Conservation (phyloP, 2,888 invertebrate species). For the Eurois occulta region DNA sequence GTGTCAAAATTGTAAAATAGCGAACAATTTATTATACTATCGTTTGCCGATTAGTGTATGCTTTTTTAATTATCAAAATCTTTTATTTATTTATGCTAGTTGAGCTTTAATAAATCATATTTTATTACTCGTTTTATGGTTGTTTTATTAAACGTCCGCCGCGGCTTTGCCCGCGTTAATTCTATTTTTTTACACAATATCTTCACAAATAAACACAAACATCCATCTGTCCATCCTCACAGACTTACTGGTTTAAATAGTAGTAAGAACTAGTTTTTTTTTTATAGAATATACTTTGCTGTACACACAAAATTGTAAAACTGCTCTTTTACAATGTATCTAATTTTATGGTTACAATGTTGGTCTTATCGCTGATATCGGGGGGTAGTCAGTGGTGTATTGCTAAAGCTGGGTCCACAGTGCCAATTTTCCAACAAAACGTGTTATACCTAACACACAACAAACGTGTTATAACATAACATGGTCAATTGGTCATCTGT, state of each 20-base stretch:
- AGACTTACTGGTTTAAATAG: background rate
- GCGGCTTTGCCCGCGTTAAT: background rate
- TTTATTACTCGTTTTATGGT: constrained; percentile 81
- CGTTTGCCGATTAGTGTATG: constrained; percentile 65
- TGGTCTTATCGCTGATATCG: too few species aligned
- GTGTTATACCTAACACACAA: too few species aligned
- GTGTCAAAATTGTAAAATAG: constrained; percentile 65
- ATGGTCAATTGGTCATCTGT: too few species aligned
- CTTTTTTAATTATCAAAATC: constrained; percentile 68
- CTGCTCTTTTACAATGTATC: too few species aligned
- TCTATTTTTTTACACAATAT: background rate
- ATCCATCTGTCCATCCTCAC: background rate
- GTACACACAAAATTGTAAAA: too few species aligned
- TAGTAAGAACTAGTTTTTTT: background rate
- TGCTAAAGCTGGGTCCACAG: too few species aligned
- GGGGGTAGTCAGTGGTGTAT: too few species aligned
- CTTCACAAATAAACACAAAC: background rate
- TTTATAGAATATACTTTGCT: background rate
- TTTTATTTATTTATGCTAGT: constrained; percentile 84
- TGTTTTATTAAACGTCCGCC: constrained; percentile 68
- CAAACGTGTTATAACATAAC: too few species aligned
- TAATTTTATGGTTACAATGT: too few species aligned
- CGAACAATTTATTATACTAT: constrained; percentile 65
- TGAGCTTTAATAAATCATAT: constrained; percentile 86
- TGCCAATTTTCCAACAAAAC: too few species aligned